Evolutionary conservation across 2,113 vertebrate species (phyloP).

Genomic region (Calidris pugnax): DNA sequence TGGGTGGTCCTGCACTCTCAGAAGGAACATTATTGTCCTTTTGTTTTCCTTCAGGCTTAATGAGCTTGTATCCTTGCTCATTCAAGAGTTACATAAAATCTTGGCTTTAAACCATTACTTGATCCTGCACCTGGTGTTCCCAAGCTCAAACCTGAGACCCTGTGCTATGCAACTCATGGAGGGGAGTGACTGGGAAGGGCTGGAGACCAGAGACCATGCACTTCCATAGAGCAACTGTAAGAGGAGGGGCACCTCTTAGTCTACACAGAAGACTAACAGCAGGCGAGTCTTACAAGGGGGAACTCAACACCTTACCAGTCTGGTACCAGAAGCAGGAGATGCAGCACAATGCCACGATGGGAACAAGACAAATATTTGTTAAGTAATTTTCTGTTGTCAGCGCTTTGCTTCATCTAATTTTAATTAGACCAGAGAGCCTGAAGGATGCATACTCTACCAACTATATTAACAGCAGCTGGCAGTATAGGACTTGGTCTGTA

Average conservation of each 20-base stretch:
- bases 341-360: neutral
- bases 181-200: accelerated
- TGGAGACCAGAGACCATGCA: accelerated
- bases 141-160: neutral
- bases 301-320: neutral
- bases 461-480: neutral
- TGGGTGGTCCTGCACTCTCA: neutral
- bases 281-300: neutral
- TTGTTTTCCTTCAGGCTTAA: neutral
- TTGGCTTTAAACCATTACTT: neutral
- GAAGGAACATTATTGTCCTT: neutral
- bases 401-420: slow-evolving; percentile 11
- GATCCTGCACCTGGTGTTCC: neutral
- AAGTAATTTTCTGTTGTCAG: neutral
- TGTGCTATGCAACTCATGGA: neutral
- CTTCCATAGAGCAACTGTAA: neutral
- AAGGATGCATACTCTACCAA: neutral
- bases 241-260: neutral
- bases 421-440: neutral
- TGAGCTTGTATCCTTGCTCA: neutral
- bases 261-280: neutral
- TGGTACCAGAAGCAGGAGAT: neutral
- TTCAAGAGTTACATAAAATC: neutral
- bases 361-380: slow-evolving; percentile 7
- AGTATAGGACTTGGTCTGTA: neutral